Percentiles rank a stretch among this genome's conserved stretches.
phyloP scores from a whole-genome alignment of 1,140 invertebrate genomes.

The Oryzaephilus surinamensis region DNA sequence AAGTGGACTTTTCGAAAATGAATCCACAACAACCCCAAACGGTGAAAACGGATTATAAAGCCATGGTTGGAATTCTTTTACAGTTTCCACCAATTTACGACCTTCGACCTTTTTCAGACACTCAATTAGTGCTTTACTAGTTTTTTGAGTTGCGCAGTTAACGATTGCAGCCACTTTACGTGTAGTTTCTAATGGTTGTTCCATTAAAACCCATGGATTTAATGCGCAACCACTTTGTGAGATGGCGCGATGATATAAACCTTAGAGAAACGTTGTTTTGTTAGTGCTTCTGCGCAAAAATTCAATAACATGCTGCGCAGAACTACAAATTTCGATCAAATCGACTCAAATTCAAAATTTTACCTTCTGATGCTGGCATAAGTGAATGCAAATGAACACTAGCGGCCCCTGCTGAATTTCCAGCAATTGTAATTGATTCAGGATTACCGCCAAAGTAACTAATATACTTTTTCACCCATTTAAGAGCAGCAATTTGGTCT shows the following conservation, averaged over 20 bases:
- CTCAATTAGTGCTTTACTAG: slow-evolving; percentile 37
- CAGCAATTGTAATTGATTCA: slow-evolving; percentile 41
- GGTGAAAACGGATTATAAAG: slow-evolving; percentile 35
- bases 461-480: slow-evolving; percentile 53
- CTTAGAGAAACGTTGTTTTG: slow-evolving; percentile 21
- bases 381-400: slow-evolving; percentile 45
- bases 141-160: slow-evolving; percentile 41
- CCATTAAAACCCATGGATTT: slow-evolving; percentile 51
- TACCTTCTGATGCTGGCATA: slow-evolving; percentile 40
- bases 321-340: background rate
- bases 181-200: slow-evolving; percentile 43
- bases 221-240: slow-evolving; percentile 69
- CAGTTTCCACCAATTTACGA: slow-evolving; percentile 31
- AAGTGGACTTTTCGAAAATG: slow-evolving; percentile 38
- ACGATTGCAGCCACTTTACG: slow-evolving; percentile 42
- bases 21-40: slow-evolving; percentile 31
- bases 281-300: background rate
- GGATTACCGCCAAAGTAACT: slow-evolving; percentile 48
- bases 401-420: slow-evolving; percentile 43
- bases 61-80: slow-evolving; percentile 32
- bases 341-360: background rate
- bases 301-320: background rate
- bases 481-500: slow-evolving; percentile 45
- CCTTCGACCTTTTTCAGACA: slow-evolving; percentile 45
- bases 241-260: slow-evolving; percentile 58